These are phyloP conservation scores for Numenius phaeopus DNA, from an alignment of 2,797 vertebrate genomes.

Conservation along the genomic window DNA sequence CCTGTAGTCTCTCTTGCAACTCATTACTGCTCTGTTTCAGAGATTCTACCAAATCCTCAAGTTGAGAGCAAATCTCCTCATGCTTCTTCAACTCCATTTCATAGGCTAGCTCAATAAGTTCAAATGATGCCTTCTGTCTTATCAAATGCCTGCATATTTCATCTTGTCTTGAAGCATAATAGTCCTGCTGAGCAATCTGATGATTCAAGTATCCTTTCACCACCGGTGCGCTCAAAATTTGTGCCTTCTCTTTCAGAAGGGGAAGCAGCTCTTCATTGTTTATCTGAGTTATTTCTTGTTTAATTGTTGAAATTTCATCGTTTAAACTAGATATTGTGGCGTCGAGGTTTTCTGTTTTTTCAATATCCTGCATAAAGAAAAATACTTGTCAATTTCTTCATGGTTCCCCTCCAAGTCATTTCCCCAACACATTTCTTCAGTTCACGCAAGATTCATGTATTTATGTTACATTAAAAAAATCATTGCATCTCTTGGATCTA, in stretches of 20 bases:
- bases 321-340: slow-evolving; percentile 80
- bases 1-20: slow-evolving; percentile 73
- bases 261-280: slow-evolving; percentile 82
- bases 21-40: slow-evolving; percentile 74
- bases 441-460: neutral
- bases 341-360: slow-evolving; percentile 75
- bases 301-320: slow-evolving; percentile 82
- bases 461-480: neutral
- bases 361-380: slow-evolving; percentile 72
- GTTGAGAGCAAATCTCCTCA: slow-evolving; percentile 72
- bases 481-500: neutral
- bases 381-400: neutral
- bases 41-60: slow-evolving; percentile 79
- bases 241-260: slow-evolving; percentile 85
- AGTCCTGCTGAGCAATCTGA: slow-evolving; percentile 87
- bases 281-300: slow-evolving; percentile 84
- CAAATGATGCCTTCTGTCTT: slow-evolving; percentile 90
- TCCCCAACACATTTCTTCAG: neutral
- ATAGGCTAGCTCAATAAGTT: slow-evolving; percentile 87
- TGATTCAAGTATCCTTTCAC: slow-evolving; percentile 86
- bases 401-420: neutral
- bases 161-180: slow-evolving; percentile 85
- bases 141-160: slow-evolving; percentile 87
- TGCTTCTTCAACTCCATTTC: slow-evolving; percentile 87
- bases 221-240: slow-evolving; percentile 84